These are phyloP conservation scores for Channa argus DNA, from an alignment of 2,113 vertebrate species.

Conservation along the genomic window DNA sequence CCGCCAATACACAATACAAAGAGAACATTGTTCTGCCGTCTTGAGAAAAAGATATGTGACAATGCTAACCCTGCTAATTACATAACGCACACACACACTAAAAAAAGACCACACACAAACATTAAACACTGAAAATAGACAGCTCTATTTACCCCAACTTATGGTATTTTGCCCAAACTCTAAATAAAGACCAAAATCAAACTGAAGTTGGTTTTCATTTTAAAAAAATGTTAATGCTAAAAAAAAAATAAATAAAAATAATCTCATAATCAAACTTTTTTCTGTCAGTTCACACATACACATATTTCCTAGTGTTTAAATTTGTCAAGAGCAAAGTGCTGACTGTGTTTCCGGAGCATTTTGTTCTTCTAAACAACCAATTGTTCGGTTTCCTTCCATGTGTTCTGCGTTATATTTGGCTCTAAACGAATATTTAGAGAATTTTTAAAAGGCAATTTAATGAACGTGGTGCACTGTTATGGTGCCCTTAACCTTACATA, in stretches of 20 bases:
- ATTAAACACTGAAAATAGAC: neutral
- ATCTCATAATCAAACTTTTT: too few relatives aligned
- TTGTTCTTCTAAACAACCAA: constrained; percentile 24
- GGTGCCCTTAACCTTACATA: neutral
- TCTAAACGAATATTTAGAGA: neutral
- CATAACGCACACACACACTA: constrained; percentile 13
- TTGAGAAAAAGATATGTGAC: constrained; percentile 16
- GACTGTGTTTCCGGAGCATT: constrained; percentile 20
- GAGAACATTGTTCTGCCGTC: constrained; percentile 14
- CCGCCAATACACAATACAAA: neutral
- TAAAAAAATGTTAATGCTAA: too few relatives aligned
- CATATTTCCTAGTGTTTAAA: constrained; percentile 3
- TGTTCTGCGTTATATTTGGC: constrained; percentile 37
- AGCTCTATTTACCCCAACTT: neutral
- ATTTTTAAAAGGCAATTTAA: neutral
- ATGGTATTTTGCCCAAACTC: neutral
- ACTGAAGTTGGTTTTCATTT: neutral
- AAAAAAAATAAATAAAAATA: too few relatives aligned
- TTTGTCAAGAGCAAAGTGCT: constrained; percentile 29
- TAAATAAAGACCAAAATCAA: neutral
- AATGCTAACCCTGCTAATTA: neutral
- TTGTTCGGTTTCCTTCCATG: constrained; percentile 58
- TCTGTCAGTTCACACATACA: neutral
- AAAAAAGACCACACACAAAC: neutral
- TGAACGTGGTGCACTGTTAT: neutral